Evolutionary conservation across 1,140 invertebrate genomes (phyloP).

Genomic region (Anoplolepis gracilipes): DNA sequence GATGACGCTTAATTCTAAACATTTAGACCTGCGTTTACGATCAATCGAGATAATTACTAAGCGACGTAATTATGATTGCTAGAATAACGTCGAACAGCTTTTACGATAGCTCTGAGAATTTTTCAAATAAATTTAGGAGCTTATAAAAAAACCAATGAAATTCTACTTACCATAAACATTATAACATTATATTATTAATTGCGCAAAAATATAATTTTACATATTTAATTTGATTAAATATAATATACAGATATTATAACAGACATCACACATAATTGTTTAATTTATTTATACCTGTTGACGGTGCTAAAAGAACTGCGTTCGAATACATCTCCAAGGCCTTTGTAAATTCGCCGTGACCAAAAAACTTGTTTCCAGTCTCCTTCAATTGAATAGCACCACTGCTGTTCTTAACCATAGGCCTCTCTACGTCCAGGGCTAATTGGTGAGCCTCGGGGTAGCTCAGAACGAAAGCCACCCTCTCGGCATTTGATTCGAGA

Average conservation of each 20-base stretch:
- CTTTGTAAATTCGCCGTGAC: conserved; percentile 90
- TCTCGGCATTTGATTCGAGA: conserved; percentile 72
- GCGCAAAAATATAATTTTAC: neutral
- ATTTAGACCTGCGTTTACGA: neutral
- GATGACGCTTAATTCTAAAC: conserved; percentile 89
- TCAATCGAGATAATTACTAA: neutral
- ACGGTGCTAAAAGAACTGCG: conserved; percentile 88
- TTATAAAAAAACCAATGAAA: neutral
- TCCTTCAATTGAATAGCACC: conserved; percentile 90
- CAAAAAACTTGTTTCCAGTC: conserved; percentile 92
- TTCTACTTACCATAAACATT: neutral
- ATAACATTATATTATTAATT: neutral
- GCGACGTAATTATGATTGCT: neutral
- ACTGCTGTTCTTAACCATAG: conserved; percentile 87
- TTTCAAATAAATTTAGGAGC: neutral
- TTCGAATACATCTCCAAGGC: conserved; percentile 92
- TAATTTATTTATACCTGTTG: conserved; percentile 86
- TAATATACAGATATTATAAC: neutral
- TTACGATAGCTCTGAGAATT: neutral
- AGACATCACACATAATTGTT: too few relatives aligned
- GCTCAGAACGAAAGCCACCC: conserved; percentile 80
- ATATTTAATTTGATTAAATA: neutral
- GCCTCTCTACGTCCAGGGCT: conserved; percentile 76
- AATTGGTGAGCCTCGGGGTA: conserved; percentile 77
- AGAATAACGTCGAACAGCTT: neutral